phyloP scores from a whole-genome alignment of 2,797 vertebrate genomes.

The Chiroxiphia lanceolata region DNA sequence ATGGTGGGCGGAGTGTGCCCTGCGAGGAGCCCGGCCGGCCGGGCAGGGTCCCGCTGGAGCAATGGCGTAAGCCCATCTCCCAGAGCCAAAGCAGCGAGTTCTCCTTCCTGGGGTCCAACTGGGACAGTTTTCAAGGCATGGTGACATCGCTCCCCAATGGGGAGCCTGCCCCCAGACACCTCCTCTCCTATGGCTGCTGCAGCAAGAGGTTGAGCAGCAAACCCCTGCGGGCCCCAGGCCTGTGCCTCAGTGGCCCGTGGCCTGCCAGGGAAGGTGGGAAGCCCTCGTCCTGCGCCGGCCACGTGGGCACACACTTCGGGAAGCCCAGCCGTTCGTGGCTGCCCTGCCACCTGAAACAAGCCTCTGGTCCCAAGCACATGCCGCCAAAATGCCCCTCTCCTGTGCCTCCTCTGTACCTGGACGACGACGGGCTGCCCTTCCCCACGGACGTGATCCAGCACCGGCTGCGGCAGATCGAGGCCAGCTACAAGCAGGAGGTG shows the following conservation, averaged over 20 bases:
- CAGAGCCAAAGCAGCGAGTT: conserved; percentile 89
- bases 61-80: conserved; percentile 79
- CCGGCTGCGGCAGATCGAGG: conserved; percentile 95
- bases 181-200: conserved; percentile 83
- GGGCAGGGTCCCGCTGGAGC: conserved; percentile 70
- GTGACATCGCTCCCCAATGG: conserved; percentile 84
- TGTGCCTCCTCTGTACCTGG: conserved; percentile 87
- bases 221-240: conserved; percentile 78
- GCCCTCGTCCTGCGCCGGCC: conserved; percentile 71
- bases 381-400: conserved; percentile 75
- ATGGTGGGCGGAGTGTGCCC: not conserved
- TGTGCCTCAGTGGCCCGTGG: conserved; percentile 79
- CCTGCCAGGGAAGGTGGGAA: conserved; percentile 81
- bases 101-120: conserved; percentile 87
- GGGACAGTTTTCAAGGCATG: conserved; percentile 92
- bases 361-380: conserved; percentile 61
- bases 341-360: conserved; percentile 72
- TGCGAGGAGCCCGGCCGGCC: conserved; percentile 44
- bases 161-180: conserved; percentile 73
- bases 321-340: conserved; percentile 66
- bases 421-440: conserved; percentile 95
- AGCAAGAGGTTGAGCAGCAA: conserved; percentile 83
- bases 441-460: conserved; percentile 95
- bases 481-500: conserved; percentile 96
- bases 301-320: conserved; percentile 60